Evolutionary conservation across 2,113 vertebrate species (phyloP).

Genomic region (Noctilio leporinus): DNA sequence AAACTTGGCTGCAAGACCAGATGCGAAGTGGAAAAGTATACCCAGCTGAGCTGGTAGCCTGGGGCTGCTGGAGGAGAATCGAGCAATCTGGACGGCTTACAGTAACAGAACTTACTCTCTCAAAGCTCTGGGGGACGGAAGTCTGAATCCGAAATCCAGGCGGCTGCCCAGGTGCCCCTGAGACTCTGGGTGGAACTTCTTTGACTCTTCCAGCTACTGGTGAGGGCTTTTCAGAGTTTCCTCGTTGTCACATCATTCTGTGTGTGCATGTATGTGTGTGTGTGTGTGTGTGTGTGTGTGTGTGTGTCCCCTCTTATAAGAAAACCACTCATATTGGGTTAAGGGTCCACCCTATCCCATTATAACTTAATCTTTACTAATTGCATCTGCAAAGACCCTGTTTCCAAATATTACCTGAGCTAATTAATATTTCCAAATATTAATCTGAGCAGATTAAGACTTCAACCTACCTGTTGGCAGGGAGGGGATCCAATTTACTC

Average conservation of each 20-base stretch:
- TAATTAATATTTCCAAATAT: too few relatives aligned
- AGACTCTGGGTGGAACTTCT: background rate
- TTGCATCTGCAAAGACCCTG: too few relatives aligned
- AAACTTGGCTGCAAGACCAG: background rate
- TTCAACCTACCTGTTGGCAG: background rate
- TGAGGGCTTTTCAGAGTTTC: accelerated
- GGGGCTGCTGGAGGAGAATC: too few relatives aligned
- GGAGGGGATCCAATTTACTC: background rate
- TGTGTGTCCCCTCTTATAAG: background rate
- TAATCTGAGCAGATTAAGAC: too few relatives aligned
- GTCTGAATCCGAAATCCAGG: background rate
- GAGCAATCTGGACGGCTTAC: accelerated
- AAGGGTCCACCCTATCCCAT: too few relatives aligned
- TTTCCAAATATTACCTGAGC: too few relatives aligned
- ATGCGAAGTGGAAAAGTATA: background rate
- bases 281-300: too few relatives aligned
- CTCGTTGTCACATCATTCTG: background rate
- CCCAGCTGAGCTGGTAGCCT: too few relatives aligned
- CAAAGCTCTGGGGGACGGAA: accelerated
- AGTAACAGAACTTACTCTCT: background rate
- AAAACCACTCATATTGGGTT: too few relatives aligned
- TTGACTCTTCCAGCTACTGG: background rate
- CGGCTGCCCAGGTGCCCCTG: accelerated
- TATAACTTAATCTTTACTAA: too few relatives aligned
- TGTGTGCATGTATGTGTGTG: too few relatives aligned